Evolutionary conservation across 2,797 vertebrate species (phyloP), one percentile per base, ranked within the genome.

Genomic region (Phoxinus dragarum): DNA sequence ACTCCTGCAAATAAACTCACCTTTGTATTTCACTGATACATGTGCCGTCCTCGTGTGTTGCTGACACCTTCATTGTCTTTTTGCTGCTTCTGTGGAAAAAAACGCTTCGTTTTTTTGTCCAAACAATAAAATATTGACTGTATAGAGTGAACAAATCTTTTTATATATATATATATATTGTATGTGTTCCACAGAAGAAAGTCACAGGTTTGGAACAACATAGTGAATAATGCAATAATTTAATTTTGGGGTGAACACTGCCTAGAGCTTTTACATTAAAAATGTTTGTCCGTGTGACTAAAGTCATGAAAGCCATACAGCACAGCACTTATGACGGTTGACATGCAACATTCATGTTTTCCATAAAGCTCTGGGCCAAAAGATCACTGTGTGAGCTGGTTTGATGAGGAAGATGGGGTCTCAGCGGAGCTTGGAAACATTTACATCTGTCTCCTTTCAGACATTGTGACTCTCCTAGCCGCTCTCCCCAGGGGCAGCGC

Each of bases 281-380:
- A 83, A 47, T 75, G 61, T 38, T 52, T 75, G 59, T 38, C 31
- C 0, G 0, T 52, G 44, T 66, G 23, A 47, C 56, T 74, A 74
- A 17, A 1, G 6, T 61, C 40, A 44, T 44, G 38, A 5, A 73
- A 23, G 67, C 42, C 81, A 47, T 42, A 49, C 56, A 80, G 31
- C 44, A 68, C 78, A 66, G 40, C 21, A 66, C 71, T 49, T 31
- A 27, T 83, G n/a, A 83, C 16, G 9, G 40, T 68, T 84, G 76
- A 76, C 49, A 84, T 66, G 44, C 82, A 84, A 36, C 61, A 8
- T 67, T 52, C 7, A 66, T 75, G 56, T 68, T 76, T 83, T 68
- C 34, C 59, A 40, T 67, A 52, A 76, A 83, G 42, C 72, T 76
- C 71, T 49, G 61, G 19, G 73, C 16, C 19, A 79, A 21, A 59